Conservation (phyloP, 2,888 invertebrate genomes). For the Erebia palarica region DNA sequence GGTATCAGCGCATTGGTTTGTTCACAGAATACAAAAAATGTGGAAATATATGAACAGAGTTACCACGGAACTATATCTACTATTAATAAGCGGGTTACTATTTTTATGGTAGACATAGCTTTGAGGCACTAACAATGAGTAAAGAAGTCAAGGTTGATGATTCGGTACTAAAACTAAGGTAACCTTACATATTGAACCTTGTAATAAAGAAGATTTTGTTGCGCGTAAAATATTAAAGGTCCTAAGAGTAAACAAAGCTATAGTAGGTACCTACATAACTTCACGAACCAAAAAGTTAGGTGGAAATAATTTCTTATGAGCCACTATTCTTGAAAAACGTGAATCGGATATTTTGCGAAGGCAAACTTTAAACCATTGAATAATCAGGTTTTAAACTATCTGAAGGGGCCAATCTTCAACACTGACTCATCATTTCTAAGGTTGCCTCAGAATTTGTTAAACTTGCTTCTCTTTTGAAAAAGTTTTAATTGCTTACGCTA, state of each 20-base stretch:
- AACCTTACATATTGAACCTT: not conserved
- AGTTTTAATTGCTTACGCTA: conserved; percentile 51
- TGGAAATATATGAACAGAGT: no score
- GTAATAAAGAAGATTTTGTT: not conserved
- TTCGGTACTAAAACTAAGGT: not conserved
- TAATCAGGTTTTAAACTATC: conserved; percentile 41
- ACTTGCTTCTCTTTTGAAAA: conserved; percentile 44
- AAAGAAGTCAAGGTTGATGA: no score
- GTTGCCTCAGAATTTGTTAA: conserved; percentile 43
- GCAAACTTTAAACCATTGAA: conserved; percentile 37
- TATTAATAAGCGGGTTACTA: no score
- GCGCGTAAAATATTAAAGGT: not conserved
- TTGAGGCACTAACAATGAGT: no score
- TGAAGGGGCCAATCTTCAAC: conserved; percentile 30
- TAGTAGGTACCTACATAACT: not conserved
- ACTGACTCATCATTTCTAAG: conserved; percentile 42
- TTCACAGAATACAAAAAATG: no score
- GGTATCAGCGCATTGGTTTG: not conserved
- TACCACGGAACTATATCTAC: no score
- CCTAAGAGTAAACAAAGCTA: conserved; percentile 5
- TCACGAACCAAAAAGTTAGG: conserved; percentile 23
- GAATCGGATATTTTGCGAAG: conserved; percentile 36
- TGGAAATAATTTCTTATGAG: conserved; percentile 30
- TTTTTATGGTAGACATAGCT: no score
- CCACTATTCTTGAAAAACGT: conserved; percentile 36